Percentiles rank a stretch among this genome's conserved stretches.
Conservation (phyloP, 2,888 invertebrate genomes). For the Stenotaenia linearis region DNA sequence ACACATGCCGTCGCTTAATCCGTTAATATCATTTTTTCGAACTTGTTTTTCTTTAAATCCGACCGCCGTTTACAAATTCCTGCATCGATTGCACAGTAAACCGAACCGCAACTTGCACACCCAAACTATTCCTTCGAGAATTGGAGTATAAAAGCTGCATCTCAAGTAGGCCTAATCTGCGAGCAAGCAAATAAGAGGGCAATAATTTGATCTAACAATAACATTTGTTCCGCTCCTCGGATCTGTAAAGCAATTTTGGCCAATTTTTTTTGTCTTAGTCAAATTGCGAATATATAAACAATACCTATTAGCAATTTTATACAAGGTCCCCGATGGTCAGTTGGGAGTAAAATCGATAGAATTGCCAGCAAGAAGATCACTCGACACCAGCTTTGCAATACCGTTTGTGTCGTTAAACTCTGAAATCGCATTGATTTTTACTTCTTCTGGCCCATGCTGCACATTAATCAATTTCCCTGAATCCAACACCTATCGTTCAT, state of each 20-base stretch:
- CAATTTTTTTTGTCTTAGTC: background rate
- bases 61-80: background rate
- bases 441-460: background rate
- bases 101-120: conserved; percentile 10
- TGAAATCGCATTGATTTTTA: conserved; percentile 4
- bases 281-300: background rate
- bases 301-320: background rate
- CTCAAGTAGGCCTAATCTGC: conserved; percentile 7
- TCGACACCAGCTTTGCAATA: background rate
- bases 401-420: conserved; percentile 17
- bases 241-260: background rate
- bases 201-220: background rate
- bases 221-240: background rate
- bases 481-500: background rate
- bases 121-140: conserved; percentile 20
- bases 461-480: background rate
- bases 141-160: background rate
- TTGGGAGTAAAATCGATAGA: background rate
- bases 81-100: background rate
- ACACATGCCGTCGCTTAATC: too few species aligned
- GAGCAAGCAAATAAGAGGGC: background rate
- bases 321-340: background rate
- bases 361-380: conserved; percentile 1
- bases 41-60: background rate
- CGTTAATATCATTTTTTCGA: too few species aligned